Conservation (phyloP, 2,113 vertebrate species). For the Saccopteryx bilineata region DNA sequence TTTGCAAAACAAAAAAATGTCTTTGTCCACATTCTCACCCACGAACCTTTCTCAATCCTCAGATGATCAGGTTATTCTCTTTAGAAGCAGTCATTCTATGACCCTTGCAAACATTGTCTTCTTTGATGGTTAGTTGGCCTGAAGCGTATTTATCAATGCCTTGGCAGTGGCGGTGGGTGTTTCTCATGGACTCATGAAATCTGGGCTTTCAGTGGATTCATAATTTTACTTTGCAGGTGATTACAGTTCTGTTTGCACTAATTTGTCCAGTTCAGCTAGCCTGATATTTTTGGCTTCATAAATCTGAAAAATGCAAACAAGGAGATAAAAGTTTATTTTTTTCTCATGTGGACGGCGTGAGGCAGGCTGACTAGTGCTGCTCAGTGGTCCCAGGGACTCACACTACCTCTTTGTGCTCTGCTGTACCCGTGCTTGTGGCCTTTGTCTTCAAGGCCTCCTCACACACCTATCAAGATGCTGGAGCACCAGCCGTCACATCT, state of each 20-base stretch:
- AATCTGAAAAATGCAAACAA: not conserved
- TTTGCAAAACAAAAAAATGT: not conserved
- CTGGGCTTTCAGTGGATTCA: not conserved
- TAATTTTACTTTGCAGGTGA: not conserved
- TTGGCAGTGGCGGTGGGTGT: not conserved
- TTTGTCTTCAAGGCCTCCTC: not conserved
- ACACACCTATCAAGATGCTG: not conserved
- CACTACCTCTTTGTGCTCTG: not conserved
- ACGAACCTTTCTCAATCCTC: not conserved
- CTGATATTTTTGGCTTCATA: not conserved
- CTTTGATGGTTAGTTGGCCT: not conserved
- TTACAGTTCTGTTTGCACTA: not conserved
- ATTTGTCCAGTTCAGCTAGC: not conserved
- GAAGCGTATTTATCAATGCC: not conserved
- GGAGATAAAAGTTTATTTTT: not conserved
- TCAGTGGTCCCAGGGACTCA: rapidly evolving
- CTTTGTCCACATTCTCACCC: too few relatives aligned
- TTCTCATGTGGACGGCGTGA: not conserved
- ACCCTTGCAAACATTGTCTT: not conserved
- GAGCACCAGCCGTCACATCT: not conserved
- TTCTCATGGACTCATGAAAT: not conserved
- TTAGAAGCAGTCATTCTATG: not conserved
- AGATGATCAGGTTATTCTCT: too few relatives aligned
- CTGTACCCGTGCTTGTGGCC: not conserved
- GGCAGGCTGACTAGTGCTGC: not conserved